Evolutionary conservation across 2,797 vertebrate genomes (phyloP), one percentile per base, ranked within the genome.

Genomic region (Halcyon chelicuti): DNA sequence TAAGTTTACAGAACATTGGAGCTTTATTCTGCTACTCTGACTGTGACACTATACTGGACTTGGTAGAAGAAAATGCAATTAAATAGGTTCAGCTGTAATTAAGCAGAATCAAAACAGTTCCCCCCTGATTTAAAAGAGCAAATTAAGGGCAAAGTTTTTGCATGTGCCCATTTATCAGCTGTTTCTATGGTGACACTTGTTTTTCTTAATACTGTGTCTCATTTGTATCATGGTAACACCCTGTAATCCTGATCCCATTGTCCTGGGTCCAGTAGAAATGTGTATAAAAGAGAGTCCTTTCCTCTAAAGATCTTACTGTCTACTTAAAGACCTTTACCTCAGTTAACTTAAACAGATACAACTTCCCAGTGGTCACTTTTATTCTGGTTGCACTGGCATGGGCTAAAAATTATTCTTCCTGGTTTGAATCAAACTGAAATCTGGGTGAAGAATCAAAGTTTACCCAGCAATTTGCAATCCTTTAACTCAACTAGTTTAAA

Each of bases 81-180:
- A 91, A 76, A 47, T 6, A 75, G 7, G 55, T 88, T 88, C 92
- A 93, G 71, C 86, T 55, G 67, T 83, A 94, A 92, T 96, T 88
- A 96, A 86, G 46, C 77, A 20, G 83, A 92, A 95, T 96, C 88
- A 70, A 73, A 95, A 88, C 29, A 95, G 80, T 26, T 96, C 93
- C 77, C 90, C 90, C 93, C 94, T 92, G 90, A 87, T 67, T 94
- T 92, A 96, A 96, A 91, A 86, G 94, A 73, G 67, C 86, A 93
- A 93, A 90, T 95, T 84, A 94, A 94, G 73, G 31, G 58, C 89
- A 29, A 51, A 14, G 68, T 81, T 62, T 44, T 68, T 44, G 70
- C 71, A 2, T 76, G 77, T 87, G 96, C 80, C 91, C 95, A 44
- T 96, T 95, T 95, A 95, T 96, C 88, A 94, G 90, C 86, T 33